Conservation (phyloP, 1,140 invertebrate genomes). For the Acromyrmex charruanus region DNA sequence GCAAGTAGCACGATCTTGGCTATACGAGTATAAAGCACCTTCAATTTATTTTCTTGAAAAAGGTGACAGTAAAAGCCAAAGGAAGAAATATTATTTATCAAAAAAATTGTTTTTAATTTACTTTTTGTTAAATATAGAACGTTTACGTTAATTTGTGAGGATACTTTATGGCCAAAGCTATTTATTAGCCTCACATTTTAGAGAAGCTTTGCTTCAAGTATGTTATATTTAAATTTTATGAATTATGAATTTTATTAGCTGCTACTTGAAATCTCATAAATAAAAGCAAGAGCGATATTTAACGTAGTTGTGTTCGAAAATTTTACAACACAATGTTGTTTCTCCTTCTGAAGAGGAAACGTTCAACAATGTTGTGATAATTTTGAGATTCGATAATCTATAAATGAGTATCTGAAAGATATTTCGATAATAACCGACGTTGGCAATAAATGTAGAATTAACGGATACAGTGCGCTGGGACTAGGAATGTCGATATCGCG, state of each 20-base stretch:
- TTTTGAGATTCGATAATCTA: neutral
- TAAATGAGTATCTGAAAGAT: slow-evolving; percentile 11
- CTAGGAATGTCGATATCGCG: slow-evolving; percentile 45
- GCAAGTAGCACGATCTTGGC: too few relatives aligned
- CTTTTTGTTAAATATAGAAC: too few relatives aligned
- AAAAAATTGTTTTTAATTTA: too few relatives aligned
- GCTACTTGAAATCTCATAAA: neutral
- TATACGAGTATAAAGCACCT: too few relatives aligned
- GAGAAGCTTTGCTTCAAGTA: neutral
- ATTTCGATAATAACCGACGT: slow-evolving; percentile 14
- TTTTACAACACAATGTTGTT: neutral
- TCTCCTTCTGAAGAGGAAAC: neutral
- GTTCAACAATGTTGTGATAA: neutral
- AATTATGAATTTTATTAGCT: neutral
- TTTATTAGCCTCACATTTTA: too few relatives aligned
- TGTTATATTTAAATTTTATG: neutral
- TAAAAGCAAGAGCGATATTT: neutral
- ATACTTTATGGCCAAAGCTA: too few relatives aligned
- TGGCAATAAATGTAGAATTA: slow-evolving; percentile 29
- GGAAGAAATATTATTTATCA: too few relatives aligned
- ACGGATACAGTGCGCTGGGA: neutral
- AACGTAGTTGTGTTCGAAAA: neutral
- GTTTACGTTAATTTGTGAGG: too few relatives aligned
- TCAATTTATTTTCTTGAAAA: too few relatives aligned
- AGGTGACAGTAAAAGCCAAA: too few relatives aligned